Evolutionary conservation across 1,140 invertebrate species (phyloP), one percentile per base, ranked within the genome.

Genomic region (Fopius arisanus): DNA sequence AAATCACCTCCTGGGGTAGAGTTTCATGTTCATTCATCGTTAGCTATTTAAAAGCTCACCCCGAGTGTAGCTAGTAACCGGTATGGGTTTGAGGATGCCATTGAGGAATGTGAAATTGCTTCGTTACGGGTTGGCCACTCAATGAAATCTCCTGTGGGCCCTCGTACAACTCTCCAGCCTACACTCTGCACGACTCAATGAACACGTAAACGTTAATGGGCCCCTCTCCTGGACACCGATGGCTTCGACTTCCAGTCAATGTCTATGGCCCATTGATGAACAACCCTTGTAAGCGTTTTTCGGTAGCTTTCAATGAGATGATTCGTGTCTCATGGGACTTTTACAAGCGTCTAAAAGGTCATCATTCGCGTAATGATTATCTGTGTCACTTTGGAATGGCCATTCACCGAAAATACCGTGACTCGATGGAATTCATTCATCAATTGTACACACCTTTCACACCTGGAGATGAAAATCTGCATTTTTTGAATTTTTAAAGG

Each of bases 41-140:
- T 40, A 19, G 37, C 66, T 67, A 67, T 67, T 67, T 67, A 67
- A 41, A 29, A 41, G 31, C 14, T 31, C 63, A 10, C 3, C 29
- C 3, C n/a, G 10, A 43, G 33, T 37, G 33, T 5, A 23, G 23
- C 28, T 29, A 29, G 33, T 7, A 16, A 10, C 54, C n/a, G 5
- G 5, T 48, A 48, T 10, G n/a, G 43, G 6, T 48, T n/a, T 6
- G 6, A 67, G 40, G 6, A 33, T 31, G 7, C 65, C 74, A 75
- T 75, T 75, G 63, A 75, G 65, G 16, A 16, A 33, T 67, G 67
- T 37, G 75, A 74, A 80, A 82, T 78, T 72, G 74, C 23, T 82
- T 82, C 51, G 76, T 74, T 76, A 78, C 73, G 78, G 75, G 16
- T 31, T 40, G 40, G 37, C 33, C 37, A 43, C 65, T 72, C 66